Base-by-base conservation (phyloP, 2,888 invertebrate genomes). In the Invenusta paracnida region DNA sequence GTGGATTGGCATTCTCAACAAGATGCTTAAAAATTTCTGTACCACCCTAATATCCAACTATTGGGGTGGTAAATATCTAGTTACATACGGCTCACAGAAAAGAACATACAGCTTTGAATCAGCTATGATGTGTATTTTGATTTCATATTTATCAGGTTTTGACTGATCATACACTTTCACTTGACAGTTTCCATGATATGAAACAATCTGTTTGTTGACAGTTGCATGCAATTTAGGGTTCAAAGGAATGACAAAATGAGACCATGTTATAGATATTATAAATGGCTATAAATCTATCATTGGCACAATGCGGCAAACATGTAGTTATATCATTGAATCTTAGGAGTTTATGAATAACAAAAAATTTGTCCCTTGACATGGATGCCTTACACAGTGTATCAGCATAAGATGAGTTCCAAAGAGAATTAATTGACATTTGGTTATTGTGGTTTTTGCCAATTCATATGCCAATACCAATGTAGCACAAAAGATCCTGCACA, bases 371-470 rank as follows among this genome's bases (percentile, higher is more conserved):
- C 17, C 73, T 23, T 73, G 73, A 73, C 73, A 73, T 73, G 2
- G 73, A 73, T 73, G 73, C 73, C 73, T 73, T 73, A 25, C 25
- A 73, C 25, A 73, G 27, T 23, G 23, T 73, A 25, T 73, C 73
- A 23, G 11, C 73, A 73, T 73, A 73, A 13, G 27, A 73, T 23
- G 73, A 73, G 73, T 73, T 73, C 73, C 25, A 73, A 73, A 73
- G 48, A 73, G 73, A 73, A 73, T 25, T 23, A 73, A 73, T 73
- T 73, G 73, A n/a, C 73, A 73, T 73, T 73, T 73, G 73, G 5
- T 23, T 13, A 25, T 73, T 73, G 73, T 73, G 73, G 17, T 73
- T 25, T 73, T 73, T 73, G 2, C 73, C 25, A 23, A 73, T 73
- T 73, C 27, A 25, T 73, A 73, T 73, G 73, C 48, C 11, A 48